Conservation (phyloP, 1,140 invertebrate species). For the Ips nitidus region DNA sequence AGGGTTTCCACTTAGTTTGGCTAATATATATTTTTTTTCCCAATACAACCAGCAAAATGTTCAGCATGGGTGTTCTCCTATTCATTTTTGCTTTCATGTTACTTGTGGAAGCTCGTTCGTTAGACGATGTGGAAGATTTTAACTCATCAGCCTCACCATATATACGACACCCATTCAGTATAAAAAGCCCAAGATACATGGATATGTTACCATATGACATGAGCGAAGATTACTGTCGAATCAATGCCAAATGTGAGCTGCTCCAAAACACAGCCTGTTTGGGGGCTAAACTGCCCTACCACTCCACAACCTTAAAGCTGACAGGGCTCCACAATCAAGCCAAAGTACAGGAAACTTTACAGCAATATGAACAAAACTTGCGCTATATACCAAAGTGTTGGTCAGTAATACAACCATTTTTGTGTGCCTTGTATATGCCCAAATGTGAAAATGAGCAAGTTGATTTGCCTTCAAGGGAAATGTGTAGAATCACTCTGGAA, state of each 20-base stretch:
- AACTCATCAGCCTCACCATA: too few species aligned
- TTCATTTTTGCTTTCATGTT: too few species aligned
- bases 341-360: constrained; percentile 70
- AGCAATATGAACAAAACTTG: constrained; percentile 68
- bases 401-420: constrained; percentile 87
- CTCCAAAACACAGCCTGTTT: constrained; percentile 69
- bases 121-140: too few species aligned
- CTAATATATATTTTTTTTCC: too few species aligned
- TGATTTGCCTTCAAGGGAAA: constrained; percentile 81
- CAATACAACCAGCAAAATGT: too few species aligned
- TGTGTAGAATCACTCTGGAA: constrained; percentile 81
- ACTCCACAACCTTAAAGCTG: constrained; percentile 72
- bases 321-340: constrained; percentile 70
- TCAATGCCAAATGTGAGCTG: constrained; percentile 65
- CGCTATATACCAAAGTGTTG: constrained; percentile 90
- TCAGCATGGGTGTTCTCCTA: too few species aligned
- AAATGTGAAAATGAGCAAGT: constrained; percentile 78
- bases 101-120: too few species aligned
- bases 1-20: too few species aligned
- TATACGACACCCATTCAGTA: too few species aligned
- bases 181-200: too few species aligned
- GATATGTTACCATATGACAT: too few species aligned
- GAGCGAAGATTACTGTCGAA: constrained; percentile 51
- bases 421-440: constrained; percentile 90
- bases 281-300: constrained; percentile 75